These are phyloP conservation scores for Brachionichthys hirsutus DNA, from an alignment of 2,113 vertebrate species.

Conservation along the genomic window DNA sequence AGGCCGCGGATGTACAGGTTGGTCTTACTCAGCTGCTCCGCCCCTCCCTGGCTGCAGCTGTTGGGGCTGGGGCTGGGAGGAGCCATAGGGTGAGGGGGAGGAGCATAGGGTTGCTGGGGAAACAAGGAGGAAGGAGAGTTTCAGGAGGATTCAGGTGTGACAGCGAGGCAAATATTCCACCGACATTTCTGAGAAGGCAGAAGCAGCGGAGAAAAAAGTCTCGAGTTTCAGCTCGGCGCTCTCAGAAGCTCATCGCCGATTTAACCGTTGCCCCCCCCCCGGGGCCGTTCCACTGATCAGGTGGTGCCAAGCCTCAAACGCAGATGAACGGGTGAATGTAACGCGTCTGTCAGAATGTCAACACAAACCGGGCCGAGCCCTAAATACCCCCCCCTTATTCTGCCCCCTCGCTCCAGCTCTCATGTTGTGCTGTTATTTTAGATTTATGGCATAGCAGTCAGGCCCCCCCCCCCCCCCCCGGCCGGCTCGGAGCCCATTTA, in stretches of 20 bases:
- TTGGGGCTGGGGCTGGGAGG: constrained; percentile 98
- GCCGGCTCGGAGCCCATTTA: constrained; percentile 68
- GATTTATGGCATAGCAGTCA: constrained; percentile 74
- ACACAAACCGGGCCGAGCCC: no score
- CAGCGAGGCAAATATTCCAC: constrained; percentile 49
- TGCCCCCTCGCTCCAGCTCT: constrained; percentile 21
- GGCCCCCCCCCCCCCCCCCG: constrained; percentile 35
- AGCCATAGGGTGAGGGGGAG: constrained; percentile 97
- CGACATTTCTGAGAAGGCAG: background rate
- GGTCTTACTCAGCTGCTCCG: constrained; percentile 98
- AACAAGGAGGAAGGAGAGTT: constrained; percentile 27
- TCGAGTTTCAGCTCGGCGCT: no score
- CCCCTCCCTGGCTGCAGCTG: constrained; percentile 88
- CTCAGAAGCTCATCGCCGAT: no score
- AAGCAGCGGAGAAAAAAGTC: no score
- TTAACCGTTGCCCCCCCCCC: constrained; percentile 21
- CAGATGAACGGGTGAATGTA: no score
- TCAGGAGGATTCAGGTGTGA: background rate
- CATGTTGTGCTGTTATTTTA: constrained; percentile 67
- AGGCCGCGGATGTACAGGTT: constrained; percentile 98
- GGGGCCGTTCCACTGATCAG: no score
- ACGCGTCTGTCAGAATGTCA: constrained; percentile 38
- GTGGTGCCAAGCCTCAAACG: no score
- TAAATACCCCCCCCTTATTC: constrained; percentile 1
- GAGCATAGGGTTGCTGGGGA: constrained; percentile 95